A percentile compares a stretch with the other conserved stretches of the same genome.
Conservation (phyloP, 1,140 invertebrate genomes). For the Drosophila asahinai region DNA sequence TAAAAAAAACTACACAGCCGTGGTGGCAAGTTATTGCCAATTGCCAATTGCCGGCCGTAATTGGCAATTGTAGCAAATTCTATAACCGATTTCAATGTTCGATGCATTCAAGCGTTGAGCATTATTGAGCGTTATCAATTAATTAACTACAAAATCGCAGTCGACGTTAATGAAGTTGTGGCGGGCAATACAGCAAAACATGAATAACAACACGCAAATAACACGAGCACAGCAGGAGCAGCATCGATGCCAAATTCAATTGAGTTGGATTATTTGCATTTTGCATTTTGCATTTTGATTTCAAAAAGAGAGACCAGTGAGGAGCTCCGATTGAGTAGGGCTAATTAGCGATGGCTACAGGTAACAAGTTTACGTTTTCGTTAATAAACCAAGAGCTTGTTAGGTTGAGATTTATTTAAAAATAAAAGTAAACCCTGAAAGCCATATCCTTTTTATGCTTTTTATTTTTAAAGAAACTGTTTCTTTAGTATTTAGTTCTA, state of each 20-base stretch:
- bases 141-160: slow-evolving; percentile 78
- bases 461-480: too few species aligned
- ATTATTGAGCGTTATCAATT: slow-evolving; percentile 68
- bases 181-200: slow-evolving; percentile 38
- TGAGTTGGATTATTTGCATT: slow-evolving; percentile 29
- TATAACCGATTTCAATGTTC: slow-evolving; percentile 55
- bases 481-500: not conserved
- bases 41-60: slow-evolving; percentile 49
- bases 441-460: too few species aligned
- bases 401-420: not conserved
- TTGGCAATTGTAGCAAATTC: slow-evolving; percentile 76
- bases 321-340: slow-evolving; percentile 24
- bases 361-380: not conserved
- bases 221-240: slow-evolving; percentile 1
- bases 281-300: slow-evolving; percentile 11
- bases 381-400: not conserved
- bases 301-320: not conserved
- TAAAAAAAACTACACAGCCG: not conserved
- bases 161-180: slow-evolving; percentile 73
- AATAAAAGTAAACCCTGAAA: not conserved
- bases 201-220: slow-evolving; percentile 35
- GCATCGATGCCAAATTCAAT: slow-evolving; percentile 27
- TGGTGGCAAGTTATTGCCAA: slow-evolving; percentile 26
- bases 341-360: slow-evolving; percentile 27
- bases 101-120: slow-evolving; percentile 69